phyloP scores from a whole-genome alignment of 2,113 vertebrate species.

The Channa maculata region DNA sequence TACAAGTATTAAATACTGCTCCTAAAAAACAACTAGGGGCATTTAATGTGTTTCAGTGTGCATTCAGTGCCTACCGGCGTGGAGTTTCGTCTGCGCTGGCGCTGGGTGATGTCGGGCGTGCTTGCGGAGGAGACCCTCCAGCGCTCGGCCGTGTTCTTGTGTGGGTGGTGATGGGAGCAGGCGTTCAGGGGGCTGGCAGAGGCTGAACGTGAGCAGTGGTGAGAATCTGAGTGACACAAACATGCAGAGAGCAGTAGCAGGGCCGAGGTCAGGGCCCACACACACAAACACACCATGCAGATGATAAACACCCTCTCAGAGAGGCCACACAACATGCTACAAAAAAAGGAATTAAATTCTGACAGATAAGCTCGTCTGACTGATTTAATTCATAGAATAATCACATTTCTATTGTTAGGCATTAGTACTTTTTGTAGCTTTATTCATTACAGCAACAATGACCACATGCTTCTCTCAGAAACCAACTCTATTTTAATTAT shows the following conservation, averaged over 20 bases:
- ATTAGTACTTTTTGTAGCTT: background rate
- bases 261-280: constrained; percentile 35
- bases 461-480: background rate
- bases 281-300: constrained; percentile 43
- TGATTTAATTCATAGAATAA: background rate
- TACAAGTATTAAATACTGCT: too few relatives aligned
- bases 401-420: background rate
- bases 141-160: constrained; percentile 84
- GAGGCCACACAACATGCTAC: constrained; percentile 4
- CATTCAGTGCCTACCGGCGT: constrained; percentile 79
- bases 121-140: constrained; percentile 83
- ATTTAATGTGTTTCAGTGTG: background rate
- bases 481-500: background rate
- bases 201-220: constrained; percentile 90
- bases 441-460: background rate
- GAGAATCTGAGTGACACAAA: constrained; percentile 80
- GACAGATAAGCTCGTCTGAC: background rate
- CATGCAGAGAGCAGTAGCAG: constrained; percentile 35
- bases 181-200: constrained; percentile 89
- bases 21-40: too few relatives aligned
- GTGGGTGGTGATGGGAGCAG: constrained; percentile 85
- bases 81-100: constrained; percentile 82
- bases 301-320: background rate
- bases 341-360: background rate
- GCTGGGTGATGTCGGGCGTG: constrained; percentile 88